These are phyloP conservation scores for Rhabditoides inermis DNA, from an alignment of 2,888 invertebrate genomes.

Conservation along the genomic window DNA sequence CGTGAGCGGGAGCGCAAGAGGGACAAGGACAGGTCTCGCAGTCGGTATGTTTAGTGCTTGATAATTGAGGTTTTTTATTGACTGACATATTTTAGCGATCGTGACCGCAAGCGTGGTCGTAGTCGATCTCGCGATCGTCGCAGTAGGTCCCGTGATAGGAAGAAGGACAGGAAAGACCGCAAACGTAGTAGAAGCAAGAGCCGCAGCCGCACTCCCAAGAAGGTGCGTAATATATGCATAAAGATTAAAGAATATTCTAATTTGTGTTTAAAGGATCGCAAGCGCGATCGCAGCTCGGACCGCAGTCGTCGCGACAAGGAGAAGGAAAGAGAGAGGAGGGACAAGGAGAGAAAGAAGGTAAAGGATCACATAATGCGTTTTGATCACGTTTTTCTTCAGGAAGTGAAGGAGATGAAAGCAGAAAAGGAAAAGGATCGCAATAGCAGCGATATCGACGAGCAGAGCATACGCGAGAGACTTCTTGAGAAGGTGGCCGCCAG, in stretches of 20 bases:
- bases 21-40: slow-evolving; percentile 14
- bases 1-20: slow-evolving; percentile 8
- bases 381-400: slow-evolving; percentile 1
- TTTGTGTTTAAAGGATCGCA: slow-evolving; percentile 7
- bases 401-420: slow-evolving; percentile 1
- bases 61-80: not conserved
- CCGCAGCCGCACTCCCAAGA: not conserved
- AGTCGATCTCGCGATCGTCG: slow-evolving; percentile 13
- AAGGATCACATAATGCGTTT: not conserved
- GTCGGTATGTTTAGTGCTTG: slow-evolving; percentile 15
- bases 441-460: slow-evolving; percentile 23
- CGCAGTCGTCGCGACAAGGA: slow-evolving; percentile 10
- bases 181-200: slow-evolving; percentile 9
- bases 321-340: slow-evolving; percentile 13
- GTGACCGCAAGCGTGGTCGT: slow-evolving; percentile 17
- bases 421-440: slow-evolving; percentile 19
- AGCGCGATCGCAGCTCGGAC: slow-evolving; percentile 7
- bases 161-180: slow-evolving; percentile 14
- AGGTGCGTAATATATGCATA: not conserved
- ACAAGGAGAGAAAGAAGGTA: slow-evolving; percentile 7
- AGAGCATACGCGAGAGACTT: slow-evolving; percentile 25
- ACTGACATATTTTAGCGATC: slow-evolving; percentile 14
- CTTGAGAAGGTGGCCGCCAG: slow-evolving; percentile 22
- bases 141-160: slow-evolving; percentile 8
- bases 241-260: not conserved